Conservation (phyloP, 2,113 vertebrate species). For the Lasiurus borealis region DNA sequence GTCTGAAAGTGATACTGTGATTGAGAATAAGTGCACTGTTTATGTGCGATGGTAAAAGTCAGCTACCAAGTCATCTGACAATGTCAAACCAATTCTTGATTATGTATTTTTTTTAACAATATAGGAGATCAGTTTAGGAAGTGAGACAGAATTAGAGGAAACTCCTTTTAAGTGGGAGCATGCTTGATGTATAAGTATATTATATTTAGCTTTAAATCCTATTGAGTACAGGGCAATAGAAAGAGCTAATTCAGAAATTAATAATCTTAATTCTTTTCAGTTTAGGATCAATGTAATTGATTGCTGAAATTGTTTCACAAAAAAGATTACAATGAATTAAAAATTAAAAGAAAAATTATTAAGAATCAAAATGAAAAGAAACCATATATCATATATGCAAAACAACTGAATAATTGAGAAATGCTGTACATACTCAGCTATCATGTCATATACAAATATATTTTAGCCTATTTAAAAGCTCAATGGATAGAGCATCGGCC, state of each 20-base stretch:
- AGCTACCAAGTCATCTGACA: conserved; percentile 81
- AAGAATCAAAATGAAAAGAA: conserved; percentile 57
- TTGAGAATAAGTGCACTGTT: conserved; percentile 86
- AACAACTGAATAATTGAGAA: not conserved
- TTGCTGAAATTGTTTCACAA: conserved; percentile 40
- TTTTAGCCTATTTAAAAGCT: conserved; percentile 30
- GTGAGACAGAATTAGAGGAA: not conserved
- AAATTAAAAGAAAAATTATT: conserved; percentile 37
- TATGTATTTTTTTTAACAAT: conserved; percentile 65
- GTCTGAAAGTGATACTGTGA: conserved; percentile 85
- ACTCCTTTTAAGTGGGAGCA: not conserved
- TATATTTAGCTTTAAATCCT: conserved; percentile 31
- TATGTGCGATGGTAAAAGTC: conserved; percentile 86
- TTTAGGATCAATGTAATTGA: not conserved
- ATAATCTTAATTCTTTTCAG: not conserved
- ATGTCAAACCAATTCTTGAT: conserved; percentile 76
- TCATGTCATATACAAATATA: not conserved
- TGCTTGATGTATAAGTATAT: not conserved
- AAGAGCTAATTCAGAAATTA: conserved; percentile 43
- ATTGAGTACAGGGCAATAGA: not conserved
- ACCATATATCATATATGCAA: not conserved
- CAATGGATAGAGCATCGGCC: not conserved
- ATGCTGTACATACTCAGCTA: not conserved
- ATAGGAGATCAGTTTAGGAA: not conserved
- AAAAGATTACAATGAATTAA: conserved; percentile 14